phyloP scores from a whole-genome alignment of 2,888 invertebrate species.

The Ephialtes manifestator region DNA sequence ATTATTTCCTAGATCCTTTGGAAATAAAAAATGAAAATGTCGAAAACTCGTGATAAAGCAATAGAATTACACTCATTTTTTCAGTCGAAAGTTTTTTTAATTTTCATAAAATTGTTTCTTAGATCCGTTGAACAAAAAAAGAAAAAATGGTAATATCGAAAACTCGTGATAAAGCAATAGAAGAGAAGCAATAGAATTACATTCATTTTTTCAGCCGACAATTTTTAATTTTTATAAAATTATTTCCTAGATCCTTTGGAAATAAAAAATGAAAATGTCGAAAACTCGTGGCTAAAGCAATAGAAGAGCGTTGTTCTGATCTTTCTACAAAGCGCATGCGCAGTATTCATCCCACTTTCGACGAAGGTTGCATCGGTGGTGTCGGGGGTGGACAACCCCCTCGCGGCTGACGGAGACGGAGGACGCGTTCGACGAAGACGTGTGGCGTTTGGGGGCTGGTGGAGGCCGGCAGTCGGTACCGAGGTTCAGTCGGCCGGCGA shows the following conservation, averaged over 20 bases:
- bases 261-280: constrained; percentile 1
- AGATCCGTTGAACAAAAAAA: not conserved
- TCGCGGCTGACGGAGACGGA: constrained; percentile 71
- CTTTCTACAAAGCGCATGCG: constrained; percentile 54
- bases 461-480: constrained; percentile 79
- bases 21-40: no score
- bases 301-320: not conserved
- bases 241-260: not conserved
- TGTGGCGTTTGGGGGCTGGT: constrained; percentile 71
- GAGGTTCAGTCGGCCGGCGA: constrained; percentile 85
- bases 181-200: no score
- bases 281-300: not conserved
- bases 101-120: not conserved
- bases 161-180: not conserved
- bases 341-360: constrained; percentile 41
- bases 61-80: no score
- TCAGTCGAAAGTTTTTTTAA: no score
- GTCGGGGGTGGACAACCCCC: constrained; percentile 63
- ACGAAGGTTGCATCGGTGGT: constrained; percentile 45
- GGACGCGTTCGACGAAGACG: constrained; percentile 79
- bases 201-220: no score
- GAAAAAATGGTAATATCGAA: not conserved
- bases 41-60: no score
- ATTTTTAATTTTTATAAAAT: no score
- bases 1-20: no score